A percentile compares a stretch with the other conserved stretches of the same genome.
Conservation (phyloP, 1,140 invertebrate genomes). For the Pogonus chalceus region DNA sequence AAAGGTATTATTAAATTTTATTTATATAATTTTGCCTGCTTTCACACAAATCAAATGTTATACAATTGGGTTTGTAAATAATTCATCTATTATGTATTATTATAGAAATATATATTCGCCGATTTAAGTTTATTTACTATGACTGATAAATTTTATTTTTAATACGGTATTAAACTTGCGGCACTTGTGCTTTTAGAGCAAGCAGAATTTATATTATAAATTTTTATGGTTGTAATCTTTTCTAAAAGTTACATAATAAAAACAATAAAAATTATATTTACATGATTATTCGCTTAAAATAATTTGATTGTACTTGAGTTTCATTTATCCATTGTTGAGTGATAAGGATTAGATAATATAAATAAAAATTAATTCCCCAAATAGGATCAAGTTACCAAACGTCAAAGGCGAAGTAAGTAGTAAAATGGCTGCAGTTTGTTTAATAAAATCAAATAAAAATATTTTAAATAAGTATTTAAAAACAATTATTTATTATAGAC, state of each 20-base stretch:
- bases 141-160: neutral
- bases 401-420: neutral
- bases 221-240: neutral
- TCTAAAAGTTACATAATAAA: conserved; percentile 4
- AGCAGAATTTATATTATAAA: neutral
- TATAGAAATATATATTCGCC: neutral
- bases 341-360: too few species aligned
- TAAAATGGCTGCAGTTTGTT: conserved; percentile 11
- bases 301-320: too few species aligned
- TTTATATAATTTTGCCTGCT: neutral
- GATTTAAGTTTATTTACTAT: neutral
- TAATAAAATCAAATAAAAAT: conserved; percentile 32
- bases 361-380: too few species aligned
- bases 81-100: conserved; percentile 2
- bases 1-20: conserved; percentile 2
- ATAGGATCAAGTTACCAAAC: too few species aligned
- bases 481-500: conserved; percentile 6
- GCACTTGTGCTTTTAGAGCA: neutral
- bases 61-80: conserved; percentile 1
- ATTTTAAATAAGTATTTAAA: conserved; percentile 10
- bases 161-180: neutral
- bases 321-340: too few species aligned
- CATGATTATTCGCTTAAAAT: too few species aligned
- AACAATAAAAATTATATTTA: too few species aligned
- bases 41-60: conserved; percentile 1